A percentile compares a stretch with the other conserved stretches of the same genome.
Evolutionary conservation across 2,888 invertebrate species (phyloP).

Genomic region (Sphecodes monilicornis): DNA sequence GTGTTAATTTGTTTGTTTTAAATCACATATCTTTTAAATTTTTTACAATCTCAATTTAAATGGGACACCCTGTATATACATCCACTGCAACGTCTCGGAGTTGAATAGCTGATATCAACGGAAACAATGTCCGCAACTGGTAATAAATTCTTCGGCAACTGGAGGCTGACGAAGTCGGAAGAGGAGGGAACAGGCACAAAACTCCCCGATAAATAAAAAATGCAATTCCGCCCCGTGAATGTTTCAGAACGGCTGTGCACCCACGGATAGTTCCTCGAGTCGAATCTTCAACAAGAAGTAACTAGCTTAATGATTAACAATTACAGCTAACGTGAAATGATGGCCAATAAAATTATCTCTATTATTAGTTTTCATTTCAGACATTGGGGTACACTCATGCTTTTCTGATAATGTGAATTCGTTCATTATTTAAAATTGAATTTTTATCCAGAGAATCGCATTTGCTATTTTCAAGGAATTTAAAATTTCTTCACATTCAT

Average conservation of each 20-base stretch:
- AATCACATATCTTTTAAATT: no score
- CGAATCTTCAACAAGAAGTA: not conserved
- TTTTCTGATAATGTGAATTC: no score
- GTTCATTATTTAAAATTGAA: no score
- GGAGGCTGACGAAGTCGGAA: slow-evolving; percentile 12
- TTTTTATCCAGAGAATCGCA: no score
- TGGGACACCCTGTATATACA: no score
- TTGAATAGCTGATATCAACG: slow-evolving; percentile 16
- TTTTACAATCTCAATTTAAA: no score
- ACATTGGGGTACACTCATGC: no score
- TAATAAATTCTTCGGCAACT: slow-evolving; percentile 19
- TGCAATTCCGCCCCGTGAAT: slow-evolving; percentile 24
- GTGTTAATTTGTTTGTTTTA: no score
- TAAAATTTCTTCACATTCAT: no score
- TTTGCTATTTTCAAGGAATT: no score
- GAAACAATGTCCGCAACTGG: slow-evolving; percentile 15
- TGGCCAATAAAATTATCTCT: no score
- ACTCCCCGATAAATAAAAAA: slow-evolving; percentile 31
- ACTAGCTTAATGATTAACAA: not conserved
- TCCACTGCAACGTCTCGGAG: not conserved
- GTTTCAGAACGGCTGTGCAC: slow-evolving; percentile 13
- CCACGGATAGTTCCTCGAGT: not conserved
- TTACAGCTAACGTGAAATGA: not conserved
- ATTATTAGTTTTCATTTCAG: no score
- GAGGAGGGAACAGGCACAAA: not conserved